Evolutionary conservation across 2,888 invertebrate species (phyloP).

Genomic region (Petrophora chlorosata): DNA sequence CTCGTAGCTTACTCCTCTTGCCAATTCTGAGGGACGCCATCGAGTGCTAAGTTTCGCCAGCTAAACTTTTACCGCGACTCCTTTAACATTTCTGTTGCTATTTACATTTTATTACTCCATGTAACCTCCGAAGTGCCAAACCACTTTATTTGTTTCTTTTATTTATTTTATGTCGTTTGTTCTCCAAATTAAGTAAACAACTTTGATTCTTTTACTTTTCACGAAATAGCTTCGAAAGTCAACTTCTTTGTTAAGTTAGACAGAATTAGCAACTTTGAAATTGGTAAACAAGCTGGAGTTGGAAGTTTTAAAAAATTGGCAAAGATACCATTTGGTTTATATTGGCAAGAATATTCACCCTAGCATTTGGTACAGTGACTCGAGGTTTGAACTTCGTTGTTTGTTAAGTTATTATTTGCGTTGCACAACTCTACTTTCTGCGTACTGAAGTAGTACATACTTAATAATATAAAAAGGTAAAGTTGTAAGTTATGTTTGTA

Average conservation of each 20-base stretch:
- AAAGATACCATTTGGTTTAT: constrained; percentile 9
- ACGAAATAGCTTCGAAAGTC: constrained; percentile 20
- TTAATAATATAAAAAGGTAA: no score
- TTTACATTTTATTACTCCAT: constrained; percentile 73
- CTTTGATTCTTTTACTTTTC: constrained; percentile 39
- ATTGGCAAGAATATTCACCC: no score
- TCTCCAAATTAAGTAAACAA: constrained; percentile 47
- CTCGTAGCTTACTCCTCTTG: constrained; percentile 22
- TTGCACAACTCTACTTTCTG: background rate
- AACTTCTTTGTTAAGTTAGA: constrained; percentile 20
- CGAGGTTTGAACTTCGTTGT: no score
- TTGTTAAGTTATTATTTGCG: no score
- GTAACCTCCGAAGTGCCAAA: constrained; percentile 54
- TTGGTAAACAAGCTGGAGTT: constrained; percentile 21
- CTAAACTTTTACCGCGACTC: constrained; percentile 67
- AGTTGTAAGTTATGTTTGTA: no score
- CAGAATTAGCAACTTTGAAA: constrained; percentile 23
- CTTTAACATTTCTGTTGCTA: constrained; percentile 73
- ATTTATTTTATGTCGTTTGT: constrained; percentile 52
- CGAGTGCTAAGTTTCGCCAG: constrained; percentile 69
- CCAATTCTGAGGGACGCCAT: constrained; percentile 50
- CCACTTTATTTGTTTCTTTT: constrained; percentile 65
- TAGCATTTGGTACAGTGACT: no score
- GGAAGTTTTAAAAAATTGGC: constrained; percentile 17
- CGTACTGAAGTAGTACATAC: no score